Evolutionary conservation across 1,140 invertebrate genomes (phyloP), one percentile per base, ranked within the genome.

Genomic region (Chironomus striatipennis): DNA sequence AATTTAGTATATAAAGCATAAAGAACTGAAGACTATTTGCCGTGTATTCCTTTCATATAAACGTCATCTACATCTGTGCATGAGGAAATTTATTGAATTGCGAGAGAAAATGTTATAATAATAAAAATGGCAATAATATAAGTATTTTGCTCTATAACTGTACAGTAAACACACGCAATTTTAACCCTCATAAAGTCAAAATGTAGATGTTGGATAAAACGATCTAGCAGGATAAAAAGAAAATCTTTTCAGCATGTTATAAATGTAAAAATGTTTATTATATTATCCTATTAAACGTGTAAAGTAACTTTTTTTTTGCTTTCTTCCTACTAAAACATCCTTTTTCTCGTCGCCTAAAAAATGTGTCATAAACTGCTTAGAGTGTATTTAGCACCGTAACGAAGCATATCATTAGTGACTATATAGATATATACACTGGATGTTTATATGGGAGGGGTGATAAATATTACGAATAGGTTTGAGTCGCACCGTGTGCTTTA

Each of bases 1-100:
- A n/a, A 57, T 57, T 57, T n/a, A 57, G 47, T 57, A n/a, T 57
- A n/a, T 57, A 57, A 34, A 57, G 47, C n/a, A 57, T 57, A 57
- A 57, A 47, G 43, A 47, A 34, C 24, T 34, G 24, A 57, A 57
- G 47, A 57, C 12, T 57, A 70, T 70, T 70, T 70, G 20, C 17
- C 65, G 65, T 70, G 65, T 70, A 70, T 70, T 70, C 65, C 65
- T 70, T 70, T 70, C 65, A 70, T 70, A 70, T 70, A 70, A 70
- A 70, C 65, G 65, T 70, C 65, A 70, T 20, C 20, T 70, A 17
- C 65, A 70, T 70, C 17, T 70, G 65, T 10, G 18, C 65, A 18
- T 1, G 18, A 70, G 17, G 47, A 57, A 70, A 70, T 70, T 70
- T 70, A 70, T 70, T 70, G 65, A 70, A 70, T 70, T 70, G 18